Evolutionary conservation across 1,140 invertebrate genomes (phyloP).

Genomic region (Musca domestica): DNA sequence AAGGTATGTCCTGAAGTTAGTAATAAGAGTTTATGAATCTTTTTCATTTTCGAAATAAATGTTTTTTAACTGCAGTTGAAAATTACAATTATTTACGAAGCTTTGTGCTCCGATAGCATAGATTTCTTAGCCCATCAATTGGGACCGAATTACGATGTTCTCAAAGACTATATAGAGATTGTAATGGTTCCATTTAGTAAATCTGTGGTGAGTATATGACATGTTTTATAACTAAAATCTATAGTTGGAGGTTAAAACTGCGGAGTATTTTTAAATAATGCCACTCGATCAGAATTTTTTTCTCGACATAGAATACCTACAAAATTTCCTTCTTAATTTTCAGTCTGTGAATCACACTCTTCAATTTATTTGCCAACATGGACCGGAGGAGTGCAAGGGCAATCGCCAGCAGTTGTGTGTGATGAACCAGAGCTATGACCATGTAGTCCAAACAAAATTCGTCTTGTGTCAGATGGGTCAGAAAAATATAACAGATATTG

Average conservation of each 20-base stretch:
- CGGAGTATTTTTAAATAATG: no score
- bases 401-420: conserved; percentile 68
- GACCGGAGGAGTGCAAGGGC: conserved; percentile 63
- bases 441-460: conserved; percentile 55
- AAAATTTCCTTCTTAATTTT: no score
- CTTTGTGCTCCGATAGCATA: conserved; percentile 74
- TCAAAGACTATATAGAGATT: conserved; percentile 57
- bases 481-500: conserved; percentile 17
- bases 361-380: conserved; percentile 67
- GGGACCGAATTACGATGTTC: conserved; percentile 53
- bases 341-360: conserved; percentile 50
- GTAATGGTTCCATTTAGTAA: conserved; percentile 75
- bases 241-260: no score
- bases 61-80: conserved; percentile 33
- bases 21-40: no score
- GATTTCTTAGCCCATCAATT: conserved; percentile 64
- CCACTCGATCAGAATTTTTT: no score
- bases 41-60: no score
- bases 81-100: conserved; percentile 71
- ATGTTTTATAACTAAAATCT: no score
- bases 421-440: conserved; percentile 54
- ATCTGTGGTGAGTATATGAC: conserved; percentile 61
- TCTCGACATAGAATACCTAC: no score
- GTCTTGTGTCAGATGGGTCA: conserved; percentile 59
- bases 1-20: no score